Evolutionary conservation across 2,797 vertebrate species (phyloP), one percentile per base, ranked within the genome.

Genomic region (Eulemur albifrons): DNA sequence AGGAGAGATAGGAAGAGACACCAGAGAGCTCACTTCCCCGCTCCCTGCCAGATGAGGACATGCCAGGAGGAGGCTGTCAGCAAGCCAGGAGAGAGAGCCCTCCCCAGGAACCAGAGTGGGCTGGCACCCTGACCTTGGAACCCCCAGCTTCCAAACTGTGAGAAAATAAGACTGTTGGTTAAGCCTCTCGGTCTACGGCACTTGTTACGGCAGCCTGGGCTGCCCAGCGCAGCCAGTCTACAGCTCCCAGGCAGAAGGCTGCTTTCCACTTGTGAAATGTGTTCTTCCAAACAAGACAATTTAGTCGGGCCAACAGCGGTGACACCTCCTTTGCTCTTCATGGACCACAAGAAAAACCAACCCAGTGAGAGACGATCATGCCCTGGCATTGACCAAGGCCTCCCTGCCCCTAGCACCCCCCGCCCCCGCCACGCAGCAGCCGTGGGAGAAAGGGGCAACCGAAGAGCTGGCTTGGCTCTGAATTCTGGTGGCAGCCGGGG

Each of bases 121-220:
- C 23, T 2, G 1, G 17, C 65, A 52, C 52, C 40, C 75, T 30
- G 20, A 59, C 6, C 67, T 17, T 23, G 15, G 5, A 35, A 18
- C 15, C 54, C 4, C 50, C 35, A 27, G 61, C 7, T 52, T 70
- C 70, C 32, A 38, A 77, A 69, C 3, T 1, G 7, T 17, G 72
- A 57, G 48, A 45, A 67, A 43, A 57, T 5, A 23, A 76, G 43
- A 52, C 2, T 23, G 30, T 35, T 27, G 3, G 11, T 7, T 13
- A 38, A 65, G 30, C 23, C 12, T 18, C 13, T 18, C 14, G 21
- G 43, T 25, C 52, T 38, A 10, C 2, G 30, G 15, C 11, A 27
- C 38, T 35, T 4, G 4, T 35, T 18, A 63, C 7, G n/a, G 20
- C 0, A 10, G 30, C 32, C n/a, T 5, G 32, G 52, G 59, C 6